Conservation (phyloP, 2,113 vertebrate species). For the Lutjanus erythropterus region DNA sequence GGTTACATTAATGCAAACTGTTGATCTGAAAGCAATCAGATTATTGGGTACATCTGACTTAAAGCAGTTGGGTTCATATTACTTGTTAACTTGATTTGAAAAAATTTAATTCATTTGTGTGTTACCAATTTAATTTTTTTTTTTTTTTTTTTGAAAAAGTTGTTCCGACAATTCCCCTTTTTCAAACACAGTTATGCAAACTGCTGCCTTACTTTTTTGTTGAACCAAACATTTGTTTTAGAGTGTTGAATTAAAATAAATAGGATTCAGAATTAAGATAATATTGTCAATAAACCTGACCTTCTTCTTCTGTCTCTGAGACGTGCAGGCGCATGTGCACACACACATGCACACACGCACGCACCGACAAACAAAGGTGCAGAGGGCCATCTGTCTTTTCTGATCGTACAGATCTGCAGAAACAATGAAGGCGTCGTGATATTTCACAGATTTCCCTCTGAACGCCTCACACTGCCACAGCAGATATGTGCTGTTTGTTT, state of each 20-base stretch:
- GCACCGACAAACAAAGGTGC: slow-evolving; percentile 59
- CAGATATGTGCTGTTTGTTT: slow-evolving; percentile 17
- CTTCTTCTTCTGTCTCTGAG: slow-evolving; percentile 17
- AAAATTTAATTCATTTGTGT: no score
- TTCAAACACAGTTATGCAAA: no score
- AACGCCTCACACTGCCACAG: slow-evolving; percentile 21
- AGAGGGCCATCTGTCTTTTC: slow-evolving; percentile 80
- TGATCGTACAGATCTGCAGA: slow-evolving; percentile 68
- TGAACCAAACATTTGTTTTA: no score
- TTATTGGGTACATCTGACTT: no score
- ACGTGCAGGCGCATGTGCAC: slow-evolving; percentile 26
- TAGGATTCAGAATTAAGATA: slow-evolving; percentile 35
- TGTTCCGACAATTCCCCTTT: no score
- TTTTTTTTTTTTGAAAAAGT: no score
- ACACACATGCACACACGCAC: slow-evolving; percentile 43
- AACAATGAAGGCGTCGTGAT: slow-evolving; percentile 72
- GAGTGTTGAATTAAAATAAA: slow-evolving; percentile 21
- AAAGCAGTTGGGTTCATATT: no score
- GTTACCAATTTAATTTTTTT: no score
- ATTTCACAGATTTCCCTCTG: slow-evolving; percentile 67
- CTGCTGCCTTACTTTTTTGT: no score
- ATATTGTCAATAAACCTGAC: slow-evolving; percentile 35
- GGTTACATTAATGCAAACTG: no score
- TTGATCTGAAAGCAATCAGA: no score
- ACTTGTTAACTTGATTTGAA: no score